phyloP scores from a whole-genome alignment of 2,888 invertebrate species.

The Macaria liturata region DNA sequence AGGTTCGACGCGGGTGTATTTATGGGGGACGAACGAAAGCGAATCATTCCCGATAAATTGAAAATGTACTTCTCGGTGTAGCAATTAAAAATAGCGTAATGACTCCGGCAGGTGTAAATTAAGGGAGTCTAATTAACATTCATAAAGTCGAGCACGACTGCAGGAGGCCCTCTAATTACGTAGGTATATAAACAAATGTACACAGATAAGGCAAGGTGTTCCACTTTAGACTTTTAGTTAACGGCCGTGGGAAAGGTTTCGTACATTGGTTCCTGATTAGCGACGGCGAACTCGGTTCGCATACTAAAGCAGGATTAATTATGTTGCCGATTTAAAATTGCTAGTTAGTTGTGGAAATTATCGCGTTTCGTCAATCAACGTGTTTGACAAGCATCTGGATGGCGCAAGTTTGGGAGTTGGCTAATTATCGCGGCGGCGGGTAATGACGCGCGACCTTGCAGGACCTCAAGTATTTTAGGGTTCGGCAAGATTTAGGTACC shows the following conservation, averaged over 20 bases:
- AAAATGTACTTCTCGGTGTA: constrained; percentile 27
- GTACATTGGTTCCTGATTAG: constrained; percentile 14
- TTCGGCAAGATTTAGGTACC: constrained; percentile 1
- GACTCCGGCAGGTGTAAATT: constrained; percentile 40
- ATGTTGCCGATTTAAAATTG: constrained; percentile 9
- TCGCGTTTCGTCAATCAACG: constrained; percentile 9
- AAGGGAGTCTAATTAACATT: constrained; percentile 42
- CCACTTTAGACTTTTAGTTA: constrained; percentile 37
- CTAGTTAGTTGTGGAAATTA: not conserved
- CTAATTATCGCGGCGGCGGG: constrained; percentile 9
- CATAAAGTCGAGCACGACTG: constrained; percentile 33
- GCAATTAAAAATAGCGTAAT: constrained; percentile 34
- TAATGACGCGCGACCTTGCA: constrained; percentile 10
- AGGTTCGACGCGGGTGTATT: constrained; percentile 32
- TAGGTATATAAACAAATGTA: constrained; percentile 44
- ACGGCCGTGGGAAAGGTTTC: constrained; percentile 33
- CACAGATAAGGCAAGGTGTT: constrained; percentile 41
- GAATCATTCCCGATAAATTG: constrained; percentile 35
- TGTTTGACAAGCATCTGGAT: constrained; percentile 8
- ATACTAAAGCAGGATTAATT: constrained; percentile 4
- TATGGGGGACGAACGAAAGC: constrained; percentile 31
- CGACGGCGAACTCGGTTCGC: constrained; percentile 13
- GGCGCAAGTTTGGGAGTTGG: constrained; percentile 16
- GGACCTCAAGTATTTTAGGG: constrained; percentile 14
- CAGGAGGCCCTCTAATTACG: constrained; percentile 43